phyloP scores from a whole-genome alignment of 2,113 vertebrate species.

The Fulica atra region DNA sequence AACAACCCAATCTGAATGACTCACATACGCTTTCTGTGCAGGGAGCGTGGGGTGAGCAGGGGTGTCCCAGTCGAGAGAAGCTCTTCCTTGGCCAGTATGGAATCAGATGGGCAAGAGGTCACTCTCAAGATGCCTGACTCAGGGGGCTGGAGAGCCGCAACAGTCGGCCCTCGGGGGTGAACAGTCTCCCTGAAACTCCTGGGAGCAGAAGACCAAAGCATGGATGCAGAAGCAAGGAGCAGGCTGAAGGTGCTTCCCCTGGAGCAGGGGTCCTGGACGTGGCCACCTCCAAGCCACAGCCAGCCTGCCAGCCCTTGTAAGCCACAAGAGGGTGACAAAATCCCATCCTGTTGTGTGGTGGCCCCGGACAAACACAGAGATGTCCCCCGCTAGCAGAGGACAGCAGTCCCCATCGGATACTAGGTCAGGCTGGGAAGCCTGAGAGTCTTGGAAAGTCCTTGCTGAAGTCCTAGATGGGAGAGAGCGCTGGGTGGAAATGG shows the following conservation, averaged over 20 bases:
- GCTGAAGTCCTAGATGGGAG: neutral
- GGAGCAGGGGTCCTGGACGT: neutral
- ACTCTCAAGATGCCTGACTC: neutral
- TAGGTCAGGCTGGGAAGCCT: neutral
- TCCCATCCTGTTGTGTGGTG: constrained; percentile 31
- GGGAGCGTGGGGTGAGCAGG: neutral
- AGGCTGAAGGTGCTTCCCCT: neutral
- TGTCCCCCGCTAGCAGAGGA: neutral
- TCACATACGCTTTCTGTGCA: accelerated
- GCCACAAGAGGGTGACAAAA: constrained; percentile 69
- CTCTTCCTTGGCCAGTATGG: neutral
- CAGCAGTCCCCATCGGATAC: neutral
- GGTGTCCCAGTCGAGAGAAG: neutral
- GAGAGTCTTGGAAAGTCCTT: neutral
- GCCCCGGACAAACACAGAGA: constrained; percentile 4
- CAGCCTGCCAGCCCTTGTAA: neutral
- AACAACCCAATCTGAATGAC: neutral
- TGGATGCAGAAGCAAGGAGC: neutral
- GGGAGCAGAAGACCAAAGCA: neutral
- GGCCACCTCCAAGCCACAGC: constrained; percentile 16
- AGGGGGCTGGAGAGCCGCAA: neutral
- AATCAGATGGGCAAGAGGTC: neutral
- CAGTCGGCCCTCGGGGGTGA: neutral
- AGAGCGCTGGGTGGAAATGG: neutral
- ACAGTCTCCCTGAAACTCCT: neutral